Percentiles rank a stretch among this genome's conserved stretches.
Evolutionary conservation across 2,113 vertebrate species (phyloP).

Genomic region (Bujurquina vittata): DNA sequence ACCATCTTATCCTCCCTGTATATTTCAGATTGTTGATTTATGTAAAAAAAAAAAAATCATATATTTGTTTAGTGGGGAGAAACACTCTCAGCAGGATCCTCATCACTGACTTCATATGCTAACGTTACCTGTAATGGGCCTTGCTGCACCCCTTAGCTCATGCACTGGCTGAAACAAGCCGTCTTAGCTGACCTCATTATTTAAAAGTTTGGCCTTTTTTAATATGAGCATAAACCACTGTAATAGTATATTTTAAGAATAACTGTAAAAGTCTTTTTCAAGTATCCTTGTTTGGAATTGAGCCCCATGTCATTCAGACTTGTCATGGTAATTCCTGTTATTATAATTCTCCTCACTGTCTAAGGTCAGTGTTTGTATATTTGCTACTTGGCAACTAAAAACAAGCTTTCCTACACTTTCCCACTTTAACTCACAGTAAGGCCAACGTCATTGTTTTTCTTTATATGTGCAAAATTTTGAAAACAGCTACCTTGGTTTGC

Average conservation of each 20-base stretch:
- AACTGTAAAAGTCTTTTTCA: neutral
- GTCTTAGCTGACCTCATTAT: no score
- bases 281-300: neutral
- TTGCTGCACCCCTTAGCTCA: neutral
- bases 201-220: no score
- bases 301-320: neutral
- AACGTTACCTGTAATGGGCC: neutral
- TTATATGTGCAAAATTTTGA: neutral
- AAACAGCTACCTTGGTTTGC: neutral
- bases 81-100: neutral
- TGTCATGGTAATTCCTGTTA: neutral
- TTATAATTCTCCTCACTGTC: neutral
- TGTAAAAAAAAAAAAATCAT: neutral
- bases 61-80: neutral
- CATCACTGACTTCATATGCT: neutral
- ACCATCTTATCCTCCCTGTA: neutral
- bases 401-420: neutral
- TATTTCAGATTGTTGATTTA: neutral
- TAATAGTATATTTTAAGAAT: neutral
- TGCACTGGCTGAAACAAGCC: neutral
- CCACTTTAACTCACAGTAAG: neutral
- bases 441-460: neutral
- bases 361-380: neutral
- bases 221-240: no score
- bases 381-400: neutral